Conservation (phyloP, 2,113 vertebrate genomes). For the Anser cygnoides region DNA sequence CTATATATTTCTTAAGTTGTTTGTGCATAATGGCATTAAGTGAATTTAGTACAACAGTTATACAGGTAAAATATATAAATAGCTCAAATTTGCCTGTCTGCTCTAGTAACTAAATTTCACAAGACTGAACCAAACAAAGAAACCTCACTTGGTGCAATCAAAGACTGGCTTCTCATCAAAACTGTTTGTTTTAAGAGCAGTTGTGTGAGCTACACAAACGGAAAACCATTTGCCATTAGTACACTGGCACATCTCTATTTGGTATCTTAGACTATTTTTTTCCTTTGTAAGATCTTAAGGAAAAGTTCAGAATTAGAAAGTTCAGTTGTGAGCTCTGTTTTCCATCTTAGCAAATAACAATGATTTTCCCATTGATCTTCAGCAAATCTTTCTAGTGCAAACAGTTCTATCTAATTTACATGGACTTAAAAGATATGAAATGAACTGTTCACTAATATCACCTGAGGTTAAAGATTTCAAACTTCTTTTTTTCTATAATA, state of each 20-base stretch:
- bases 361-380: conserved; percentile 12
- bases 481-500: background rate
- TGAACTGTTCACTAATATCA: conserved; percentile 18
- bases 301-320: background rate
- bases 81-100: conserved; percentile 19
- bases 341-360: background rate
- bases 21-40: background rate
- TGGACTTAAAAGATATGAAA: background rate
- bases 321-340: background rate
- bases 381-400: background rate
- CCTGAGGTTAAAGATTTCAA: conserved; percentile 7
- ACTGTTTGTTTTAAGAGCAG: conserved; percentile 23
- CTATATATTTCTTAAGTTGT: conserved; percentile 15
- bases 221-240: background rate
- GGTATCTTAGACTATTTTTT: background rate
- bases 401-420: background rate
- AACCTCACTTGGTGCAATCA: background rate
- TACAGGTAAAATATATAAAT: conserved; percentile 19
- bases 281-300: background rate
- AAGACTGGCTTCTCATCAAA: conserved; percentile 10
- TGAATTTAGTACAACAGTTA: background rate
- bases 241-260: background rate
- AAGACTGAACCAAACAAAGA: conserved; percentile 6
- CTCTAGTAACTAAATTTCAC: conserved; percentile 13
- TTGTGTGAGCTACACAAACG: background rate